These are phyloP conservation scores for Zalophus californianus DNA, from an alignment of 2,797 vertebrate genomes.

Conservation along the genomic window DNA sequence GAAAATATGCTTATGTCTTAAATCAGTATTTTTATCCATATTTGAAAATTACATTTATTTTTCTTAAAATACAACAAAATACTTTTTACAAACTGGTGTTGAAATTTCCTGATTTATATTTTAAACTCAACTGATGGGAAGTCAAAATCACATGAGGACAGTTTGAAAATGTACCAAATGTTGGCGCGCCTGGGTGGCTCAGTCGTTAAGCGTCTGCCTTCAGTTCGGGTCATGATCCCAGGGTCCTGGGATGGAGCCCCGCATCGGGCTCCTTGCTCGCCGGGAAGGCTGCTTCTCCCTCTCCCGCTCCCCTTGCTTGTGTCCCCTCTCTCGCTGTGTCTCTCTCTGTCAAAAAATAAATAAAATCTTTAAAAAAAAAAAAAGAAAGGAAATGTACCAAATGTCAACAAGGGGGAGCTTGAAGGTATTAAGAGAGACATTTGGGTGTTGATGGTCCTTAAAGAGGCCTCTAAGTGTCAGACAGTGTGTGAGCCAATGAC, in stretches of 20 bases:
- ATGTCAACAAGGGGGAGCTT: background rate
- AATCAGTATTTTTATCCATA: background rate
- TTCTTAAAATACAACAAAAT: background rate
- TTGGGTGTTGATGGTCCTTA: background rate
- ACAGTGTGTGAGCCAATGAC: background rate
- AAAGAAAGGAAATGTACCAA: background rate
- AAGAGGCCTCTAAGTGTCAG: background rate
- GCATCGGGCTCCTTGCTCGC: too few species aligned
- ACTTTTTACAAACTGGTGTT: background rate
- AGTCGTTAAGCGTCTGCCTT: too few species aligned
- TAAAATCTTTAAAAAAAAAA: too few species aligned
- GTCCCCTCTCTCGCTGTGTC: too few species aligned
- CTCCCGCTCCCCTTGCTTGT: too few species aligned
- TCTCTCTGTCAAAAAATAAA: too few species aligned
- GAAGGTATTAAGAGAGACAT: background rate
- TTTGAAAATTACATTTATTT: background rate
- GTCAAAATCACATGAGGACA: background rate
- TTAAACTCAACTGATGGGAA: conserved; percentile 32
- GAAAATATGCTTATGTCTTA: background rate
- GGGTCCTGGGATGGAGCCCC: too few species aligned
- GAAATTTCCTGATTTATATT: background rate
- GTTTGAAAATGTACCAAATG: background rate
- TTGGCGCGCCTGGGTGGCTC: too few species aligned
- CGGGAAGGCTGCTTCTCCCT: too few species aligned
- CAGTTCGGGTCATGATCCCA: too few species aligned